Evolutionary conservation across 2,888 invertebrate genomes (phyloP).

Genomic region (Caenorhabditis wallacei): DNA sequence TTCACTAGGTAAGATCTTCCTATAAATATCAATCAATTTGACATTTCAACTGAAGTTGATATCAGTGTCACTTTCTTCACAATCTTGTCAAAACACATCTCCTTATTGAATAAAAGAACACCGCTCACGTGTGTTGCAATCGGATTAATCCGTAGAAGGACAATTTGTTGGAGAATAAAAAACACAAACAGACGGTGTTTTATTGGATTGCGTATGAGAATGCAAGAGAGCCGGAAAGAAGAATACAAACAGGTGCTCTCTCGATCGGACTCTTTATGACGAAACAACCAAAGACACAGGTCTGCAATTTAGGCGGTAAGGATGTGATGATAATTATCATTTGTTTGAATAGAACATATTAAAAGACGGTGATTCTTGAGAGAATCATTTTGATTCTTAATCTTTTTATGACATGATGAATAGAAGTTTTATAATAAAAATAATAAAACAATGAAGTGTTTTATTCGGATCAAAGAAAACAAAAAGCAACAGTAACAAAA

Average conservation of each 20-base stretch:
- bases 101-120: neutral
- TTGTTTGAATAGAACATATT: too few species aligned
- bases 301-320: slow-evolving; percentile 20
- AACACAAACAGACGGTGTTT: slow-evolving; percentile 2
- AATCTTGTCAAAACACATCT: neutral
- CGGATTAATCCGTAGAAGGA: slow-evolving; percentile 26
- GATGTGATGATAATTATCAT: neutral
- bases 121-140: slow-evolving; percentile 8
- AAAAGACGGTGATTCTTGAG: too few species aligned
- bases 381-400: too few species aligned
- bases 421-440: too few species aligned
- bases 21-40: too few species aligned
- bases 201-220: slow-evolving; percentile 16
- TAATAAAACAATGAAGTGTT: too few species aligned
- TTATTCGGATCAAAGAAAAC: too few species aligned
- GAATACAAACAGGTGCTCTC: slow-evolving; percentile 26
- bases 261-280: slow-evolving; percentile 39
- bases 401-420: too few species aligned
- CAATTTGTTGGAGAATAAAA: slow-evolving; percentile 18
- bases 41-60: neutral
- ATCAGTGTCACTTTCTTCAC: slow-evolving; percentile 13
- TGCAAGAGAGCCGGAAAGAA: slow-evolving; percentile 39
- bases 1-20: too few species aligned
- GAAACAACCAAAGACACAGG: slow-evolving; percentile 12
- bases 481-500: too few species aligned